Evolutionary conservation across 1,140 invertebrate genomes (phyloP), one percentile per base, ranked within the genome.

Genomic region (Rhopalosiphum maidis): DNA sequence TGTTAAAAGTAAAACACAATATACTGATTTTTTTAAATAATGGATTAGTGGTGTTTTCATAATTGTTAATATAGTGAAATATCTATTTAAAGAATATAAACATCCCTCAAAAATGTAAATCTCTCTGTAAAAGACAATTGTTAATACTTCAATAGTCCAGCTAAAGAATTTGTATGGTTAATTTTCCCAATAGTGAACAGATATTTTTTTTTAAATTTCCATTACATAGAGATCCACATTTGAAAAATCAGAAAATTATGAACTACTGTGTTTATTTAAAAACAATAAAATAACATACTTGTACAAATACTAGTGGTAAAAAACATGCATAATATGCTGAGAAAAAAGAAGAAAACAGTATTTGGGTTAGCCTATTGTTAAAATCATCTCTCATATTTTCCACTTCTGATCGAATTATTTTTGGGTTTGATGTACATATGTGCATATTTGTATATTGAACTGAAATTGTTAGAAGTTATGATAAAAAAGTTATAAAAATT

Each of bases 321-420:
- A 99, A 97, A 93, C 97, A 97, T 94, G 97, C 97, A 95, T 99
- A 98, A 95, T 99, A 99, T 1, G 98, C 98, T 94, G 97, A 98
- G 4, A 98, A 95, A 83, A 98, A 96, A 3, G 98, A 98, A 94
- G 98, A 98, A 95, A 99, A 99, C 9, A 99, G 95, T 91, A 98
- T 97, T 95, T 98, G 97, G 95, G 98, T 99, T 94, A 99, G 96
- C 88, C 98, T 96, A 86, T 96, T 96, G 95, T 99, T 99, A 94
- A 99, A 99, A 95, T 99, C 98, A 41, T 96, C 96, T 94, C 97
- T 97, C 15, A 99, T 95, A 35, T 96, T 96, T 93, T 98, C 97
- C 43, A 99, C 98, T 95, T 99, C 98, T 37, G 97, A 96, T 93
- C 98, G 96, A 77, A 99, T 97, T 60, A 96, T 96, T 35, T 96